Conservation (phyloP, 2,888 invertebrate species). For the Adineta ricciae region DNA sequence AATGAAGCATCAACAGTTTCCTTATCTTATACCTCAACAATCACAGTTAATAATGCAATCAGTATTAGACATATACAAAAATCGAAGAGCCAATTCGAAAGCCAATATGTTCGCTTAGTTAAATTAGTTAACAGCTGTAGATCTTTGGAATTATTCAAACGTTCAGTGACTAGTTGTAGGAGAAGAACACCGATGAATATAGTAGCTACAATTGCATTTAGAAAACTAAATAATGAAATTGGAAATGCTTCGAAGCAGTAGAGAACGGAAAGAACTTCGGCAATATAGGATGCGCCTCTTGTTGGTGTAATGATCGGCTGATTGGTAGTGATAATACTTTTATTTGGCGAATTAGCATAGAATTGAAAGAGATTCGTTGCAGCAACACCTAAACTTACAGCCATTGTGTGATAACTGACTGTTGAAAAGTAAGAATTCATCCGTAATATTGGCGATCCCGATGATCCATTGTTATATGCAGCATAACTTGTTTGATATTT, state of each 20-base stretch:
- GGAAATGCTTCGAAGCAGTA: slow-evolving; percentile 32
- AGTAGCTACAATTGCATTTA: slow-evolving; percentile 3
- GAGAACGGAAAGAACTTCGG: background rate
- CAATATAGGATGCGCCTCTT: background rate
- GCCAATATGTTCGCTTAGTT: slow-evolving; percentile 26
- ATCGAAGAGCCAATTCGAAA: slow-evolving; percentile 28
- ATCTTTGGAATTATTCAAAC: slow-evolving; percentile 31
- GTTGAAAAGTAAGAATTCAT: background rate
- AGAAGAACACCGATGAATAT: slow-evolving; percentile 25
- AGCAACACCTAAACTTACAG: background rate
- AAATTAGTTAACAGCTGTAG: slow-evolving; percentile 30
- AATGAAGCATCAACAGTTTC: too few species aligned
- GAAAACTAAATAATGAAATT: slow-evolving; percentile 29
- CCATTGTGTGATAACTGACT: slow-evolving; percentile 15
- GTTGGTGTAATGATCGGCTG: background rate
- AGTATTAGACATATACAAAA: slow-evolving; percentile 21
- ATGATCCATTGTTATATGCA: background rate
- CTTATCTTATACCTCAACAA: background rate
- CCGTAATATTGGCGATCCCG: background rate
- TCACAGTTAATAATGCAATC: background rate
- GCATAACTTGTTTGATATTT: background rate
- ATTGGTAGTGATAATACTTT: background rate
- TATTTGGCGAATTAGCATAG: background rate
- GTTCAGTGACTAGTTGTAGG: slow-evolving; percentile 24
- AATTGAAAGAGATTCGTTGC: background rate